Base-by-base conservation (phyloP, 2,888 invertebrate species). In the Apamea sordens region DNA sequence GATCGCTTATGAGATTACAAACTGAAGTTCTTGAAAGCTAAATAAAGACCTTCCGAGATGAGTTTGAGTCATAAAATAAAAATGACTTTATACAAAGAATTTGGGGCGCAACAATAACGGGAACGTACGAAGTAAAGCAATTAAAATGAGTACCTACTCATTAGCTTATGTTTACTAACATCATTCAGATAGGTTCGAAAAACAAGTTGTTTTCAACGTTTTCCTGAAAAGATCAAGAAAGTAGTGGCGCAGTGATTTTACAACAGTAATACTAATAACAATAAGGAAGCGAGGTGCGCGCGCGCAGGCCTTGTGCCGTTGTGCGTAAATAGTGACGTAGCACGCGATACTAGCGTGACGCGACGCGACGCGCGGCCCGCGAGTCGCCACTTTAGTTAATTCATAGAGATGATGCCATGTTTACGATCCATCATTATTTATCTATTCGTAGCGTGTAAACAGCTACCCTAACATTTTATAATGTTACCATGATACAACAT, bases 241-340 rank as follows among this genome's bases (percentile, higher is more conserved):
- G 81, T 83, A 83, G 84, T 88, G 84, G 88, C 89, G 85, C 86
- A 87, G 87, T 89, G 88, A 87, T 86, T 86, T 88, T 84, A 85
- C 77, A 86, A 90, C 88, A 88, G 90, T 90, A 86, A 87, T 32
- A 32, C 32, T 32, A 32, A 32, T 74, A 88, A 92, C 93, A 93
- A 94, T 90, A 91, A 95, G 94, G 95, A 94, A 94, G 92, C 86
- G 86, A 88, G 85, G 81, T 82, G 90, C 92, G 92, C 93, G 91
- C 91, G 92, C 93, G 92, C 92, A 91, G 91, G 88, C 91, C 90
- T 91, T 91, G 91, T 90, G 89, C 89, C 84, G 88, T 90, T 89
- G 93, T 92, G 92, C 94, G 94, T 94, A 93, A 91, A 93, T 92
- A 86, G 90, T 96, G 95, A 96, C 95, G 95, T 95, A 88, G 92